Evolutionary conservation across 2,113 vertebrate species (phyloP).

Genomic region (Oostethus manadensis): DNA sequence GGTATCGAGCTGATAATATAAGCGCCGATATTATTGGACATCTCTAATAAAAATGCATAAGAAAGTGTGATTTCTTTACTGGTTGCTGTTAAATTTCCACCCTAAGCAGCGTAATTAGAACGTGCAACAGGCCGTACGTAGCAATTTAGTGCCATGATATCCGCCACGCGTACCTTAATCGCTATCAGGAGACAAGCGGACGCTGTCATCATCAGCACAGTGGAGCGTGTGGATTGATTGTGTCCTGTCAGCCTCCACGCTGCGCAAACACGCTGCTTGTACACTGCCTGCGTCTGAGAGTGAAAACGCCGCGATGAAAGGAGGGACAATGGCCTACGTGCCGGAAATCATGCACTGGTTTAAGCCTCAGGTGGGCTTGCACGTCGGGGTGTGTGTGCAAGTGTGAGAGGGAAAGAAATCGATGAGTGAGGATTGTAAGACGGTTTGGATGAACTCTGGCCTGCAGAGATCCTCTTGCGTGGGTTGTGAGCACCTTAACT

Average conservation of each 20-base stretch:
- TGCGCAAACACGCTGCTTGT: slow-evolving; percentile 8
- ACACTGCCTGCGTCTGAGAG: not conserved
- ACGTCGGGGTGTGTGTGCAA: not conserved
- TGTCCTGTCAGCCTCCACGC: not conserved
- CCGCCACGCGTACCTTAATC: slow-evolving; percentile 22
- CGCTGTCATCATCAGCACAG: not conserved
- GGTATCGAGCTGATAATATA: no score
- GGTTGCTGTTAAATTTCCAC: slow-evolving; percentile 38
- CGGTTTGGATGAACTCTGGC: slow-evolving; percentile 40
- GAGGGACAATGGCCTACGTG: slow-evolving; percentile 17
- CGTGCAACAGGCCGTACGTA: slow-evolving; percentile 32
- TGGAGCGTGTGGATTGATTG: slow-evolving; percentile 1
- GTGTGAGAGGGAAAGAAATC: slow-evolving; percentile 20
- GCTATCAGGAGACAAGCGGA: slow-evolving; percentile 7
- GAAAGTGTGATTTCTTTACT: slow-evolving; percentile 31
- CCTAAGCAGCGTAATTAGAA: slow-evolving; percentile 42
- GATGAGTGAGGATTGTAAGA: slow-evolving; percentile 42
- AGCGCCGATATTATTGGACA: no score
- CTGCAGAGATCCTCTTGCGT: slow-evolving; percentile 42
- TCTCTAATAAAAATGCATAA: no score
- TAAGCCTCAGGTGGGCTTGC: not conserved
- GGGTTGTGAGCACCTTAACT: slow-evolving; percentile 29
- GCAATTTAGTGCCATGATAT: slow-evolving; percentile 25
- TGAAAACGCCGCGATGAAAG: not conserved
- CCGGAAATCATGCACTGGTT: slow-evolving; percentile 4